Percentiles rank a stretch among this genome's conserved stretches.
phyloP scores from a whole-genome alignment of 2,113 vertebrate genomes.

The Globicephala melas region DNA sequence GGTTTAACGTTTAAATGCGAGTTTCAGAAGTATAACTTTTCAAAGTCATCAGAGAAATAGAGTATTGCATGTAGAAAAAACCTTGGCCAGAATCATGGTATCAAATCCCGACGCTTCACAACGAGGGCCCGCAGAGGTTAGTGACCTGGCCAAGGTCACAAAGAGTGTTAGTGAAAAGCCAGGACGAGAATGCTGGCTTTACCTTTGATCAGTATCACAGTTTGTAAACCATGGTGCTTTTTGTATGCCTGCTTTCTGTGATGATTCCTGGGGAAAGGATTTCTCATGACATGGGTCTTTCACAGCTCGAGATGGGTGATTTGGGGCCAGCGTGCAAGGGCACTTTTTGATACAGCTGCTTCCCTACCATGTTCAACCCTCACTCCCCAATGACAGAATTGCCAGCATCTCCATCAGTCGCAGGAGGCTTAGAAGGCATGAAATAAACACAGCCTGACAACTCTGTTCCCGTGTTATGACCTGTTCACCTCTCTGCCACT shows the following conservation, averaged over 20 bases:
- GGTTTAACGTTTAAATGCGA: neutral
- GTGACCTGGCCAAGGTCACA: neutral
- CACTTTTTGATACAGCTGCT: neutral
- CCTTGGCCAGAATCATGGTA: neutral
- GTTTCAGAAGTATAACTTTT: conserved; percentile 13
- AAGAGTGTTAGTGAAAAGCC: neutral
- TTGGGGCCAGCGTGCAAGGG: neutral
- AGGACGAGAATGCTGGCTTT: neutral
- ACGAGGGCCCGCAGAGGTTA: neutral
- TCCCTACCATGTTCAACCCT: neutral
- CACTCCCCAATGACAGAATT: neutral
- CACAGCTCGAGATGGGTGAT: neutral
- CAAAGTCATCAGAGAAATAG: neutral
- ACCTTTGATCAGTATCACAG: neutral
- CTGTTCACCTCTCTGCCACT: conserved; percentile 78
- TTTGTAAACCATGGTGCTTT: neutral
- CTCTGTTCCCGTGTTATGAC: conserved; percentile 77
- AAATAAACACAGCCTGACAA: conserved; percentile 77
- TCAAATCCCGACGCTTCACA: neutral
- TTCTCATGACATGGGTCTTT: neutral
- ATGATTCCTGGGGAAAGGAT: neutral
- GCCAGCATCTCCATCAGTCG: neutral
- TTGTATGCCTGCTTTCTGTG: neutral
- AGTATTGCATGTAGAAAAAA: neutral
- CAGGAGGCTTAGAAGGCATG: conserved; percentile 23